Conservation (phyloP, 2,888 invertebrate genomes). For the Chrysomela aeneicollis region DNA sequence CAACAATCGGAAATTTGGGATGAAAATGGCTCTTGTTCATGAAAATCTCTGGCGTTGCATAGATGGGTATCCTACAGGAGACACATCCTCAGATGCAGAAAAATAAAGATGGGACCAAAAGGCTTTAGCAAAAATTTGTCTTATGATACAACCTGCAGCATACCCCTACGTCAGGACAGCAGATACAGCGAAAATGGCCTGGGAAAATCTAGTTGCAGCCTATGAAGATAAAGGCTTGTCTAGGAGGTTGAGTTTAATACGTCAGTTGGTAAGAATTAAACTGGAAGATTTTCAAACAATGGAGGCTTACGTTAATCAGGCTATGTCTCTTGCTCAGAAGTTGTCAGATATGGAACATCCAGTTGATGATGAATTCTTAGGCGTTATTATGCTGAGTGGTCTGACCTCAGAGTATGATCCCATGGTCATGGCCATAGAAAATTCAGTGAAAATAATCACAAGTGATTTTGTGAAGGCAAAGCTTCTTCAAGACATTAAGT, state of each 20-base stretch:
- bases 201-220: neutral
- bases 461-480: conserved; percentile 28
- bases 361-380: conserved; percentile 25
- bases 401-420: conserved; percentile 27
- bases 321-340: neutral
- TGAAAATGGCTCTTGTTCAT: neutral
- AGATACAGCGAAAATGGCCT: neutral
- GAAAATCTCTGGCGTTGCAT: neutral
- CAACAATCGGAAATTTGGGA: neutral
- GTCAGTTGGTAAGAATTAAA: neutral
- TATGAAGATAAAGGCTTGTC: conserved; percentile 2
- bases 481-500: conserved; percentile 31
- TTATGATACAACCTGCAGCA: neutral
- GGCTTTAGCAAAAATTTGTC: neutral
- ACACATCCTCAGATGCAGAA: neutral
- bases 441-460: conserved; percentile 20
- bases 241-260: conserved; percentile 8
- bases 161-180: neutral
- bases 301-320: conserved; percentile 18
- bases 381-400: conserved; percentile 23
- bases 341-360: conserved; percentile 10
- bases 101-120: neutral
- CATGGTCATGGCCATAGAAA: conserved; percentile 30
- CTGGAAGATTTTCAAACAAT: conserved; percentile 10
- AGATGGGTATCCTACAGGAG: neutral